These are phyloP conservation scores for Pristis pectinata DNA, from an alignment of 2,797 vertebrate species.

Conservation along the genomic window DNA sequence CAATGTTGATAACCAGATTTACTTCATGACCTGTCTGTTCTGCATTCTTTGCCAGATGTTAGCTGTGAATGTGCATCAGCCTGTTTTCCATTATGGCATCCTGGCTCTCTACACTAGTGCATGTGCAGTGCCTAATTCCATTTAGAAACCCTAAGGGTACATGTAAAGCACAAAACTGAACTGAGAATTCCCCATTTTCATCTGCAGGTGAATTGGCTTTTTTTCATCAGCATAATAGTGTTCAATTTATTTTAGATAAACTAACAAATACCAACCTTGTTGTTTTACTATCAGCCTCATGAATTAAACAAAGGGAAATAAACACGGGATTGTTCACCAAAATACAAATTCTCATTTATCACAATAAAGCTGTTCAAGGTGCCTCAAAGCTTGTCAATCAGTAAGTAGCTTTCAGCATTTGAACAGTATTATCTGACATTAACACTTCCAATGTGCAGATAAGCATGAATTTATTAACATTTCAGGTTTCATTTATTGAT, in stretches of 20 bases:
- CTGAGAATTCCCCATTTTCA: background rate
- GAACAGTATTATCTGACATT: background rate
- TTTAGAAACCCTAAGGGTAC: too few relatives aligned
- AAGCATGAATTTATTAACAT: slow-evolving; percentile 25
- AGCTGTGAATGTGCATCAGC: too few relatives aligned
- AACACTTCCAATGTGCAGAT: background rate
- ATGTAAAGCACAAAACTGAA: too few relatives aligned
- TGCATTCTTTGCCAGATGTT: too few relatives aligned
- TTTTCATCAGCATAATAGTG: background rate
- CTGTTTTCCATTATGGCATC: too few relatives aligned
- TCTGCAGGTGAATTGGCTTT: background rate
- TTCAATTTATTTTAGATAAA: background rate
- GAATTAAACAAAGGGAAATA: background rate
- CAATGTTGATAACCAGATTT: too few relatives aligned
- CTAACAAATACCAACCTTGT: background rate
- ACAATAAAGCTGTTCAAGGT: background rate
- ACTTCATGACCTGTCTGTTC: too few relatives aligned
- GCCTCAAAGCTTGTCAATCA: slow-evolving; percentile 11
- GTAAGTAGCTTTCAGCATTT: background rate
- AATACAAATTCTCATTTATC: background rate
- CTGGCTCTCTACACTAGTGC: too few relatives aligned
- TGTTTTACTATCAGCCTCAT: background rate
- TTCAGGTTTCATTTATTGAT: slow-evolving; percentile 21
- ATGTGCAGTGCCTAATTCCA: too few relatives aligned
- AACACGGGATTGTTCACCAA: background rate